Conservation (phyloP, 1,140 invertebrate genomes). For the Mamestra configurata region DNA sequence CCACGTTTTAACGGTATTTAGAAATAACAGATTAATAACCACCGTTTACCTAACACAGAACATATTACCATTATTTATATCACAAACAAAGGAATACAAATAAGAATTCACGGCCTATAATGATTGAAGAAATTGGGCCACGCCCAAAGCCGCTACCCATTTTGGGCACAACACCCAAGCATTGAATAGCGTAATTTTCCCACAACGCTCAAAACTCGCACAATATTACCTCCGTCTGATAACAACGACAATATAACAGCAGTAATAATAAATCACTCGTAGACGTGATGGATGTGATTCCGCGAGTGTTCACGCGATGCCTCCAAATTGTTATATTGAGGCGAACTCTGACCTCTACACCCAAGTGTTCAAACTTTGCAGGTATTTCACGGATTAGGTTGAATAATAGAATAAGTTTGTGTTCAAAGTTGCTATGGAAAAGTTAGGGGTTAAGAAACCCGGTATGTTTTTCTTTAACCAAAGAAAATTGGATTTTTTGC, state of each 20-base stretch:
- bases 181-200: neutral
- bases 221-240: neutral
- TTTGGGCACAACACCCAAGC: neutral
- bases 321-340: neutral
- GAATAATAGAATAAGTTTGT: conserved; percentile 26
- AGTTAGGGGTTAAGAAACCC: neutral
- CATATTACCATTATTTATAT: too few relatives aligned
- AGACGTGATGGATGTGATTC: conserved; percentile 11
- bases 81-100: too few relatives aligned
- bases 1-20: too few relatives aligned
- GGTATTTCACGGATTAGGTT: conserved; percentile 10
- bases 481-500: neutral
- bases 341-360: neutral
- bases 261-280: conserved; percentile 21
- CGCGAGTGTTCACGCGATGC: conserved; percentile 13
- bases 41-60: too few relatives aligned
- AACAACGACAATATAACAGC: conserved; percentile 1
- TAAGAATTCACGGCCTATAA: too few relatives aligned
- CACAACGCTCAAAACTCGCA: neutral
- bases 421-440: neutral
- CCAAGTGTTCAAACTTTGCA: neutral
- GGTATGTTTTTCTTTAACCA: neutral
- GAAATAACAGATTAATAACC: too few relatives aligned
- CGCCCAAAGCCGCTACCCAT: neutral
- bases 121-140: neutral